These are phyloP conservation scores for Enteromius afrohamiltoni DNA, from an alignment of 2,797 vertebrate genomes.

Conservation along the genomic window DNA sequence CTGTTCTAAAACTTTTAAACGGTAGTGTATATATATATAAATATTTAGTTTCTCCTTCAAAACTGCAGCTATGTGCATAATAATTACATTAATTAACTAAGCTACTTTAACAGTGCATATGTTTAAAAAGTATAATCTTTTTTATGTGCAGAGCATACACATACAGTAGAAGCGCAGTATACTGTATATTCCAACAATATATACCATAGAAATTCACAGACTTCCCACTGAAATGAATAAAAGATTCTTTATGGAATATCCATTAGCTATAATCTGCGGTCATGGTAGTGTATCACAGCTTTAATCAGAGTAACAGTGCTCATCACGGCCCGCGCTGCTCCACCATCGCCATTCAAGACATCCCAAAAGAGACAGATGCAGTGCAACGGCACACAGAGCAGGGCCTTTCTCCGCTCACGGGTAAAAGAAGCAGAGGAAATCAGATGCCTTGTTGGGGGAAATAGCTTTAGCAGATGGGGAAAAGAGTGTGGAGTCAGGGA, in stretches of 20 bases:
- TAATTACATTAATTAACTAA: background rate
- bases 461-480: slow-evolving; percentile 92
- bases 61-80: background rate
- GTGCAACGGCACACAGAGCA: slow-evolving; percentile 58
- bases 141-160: background rate
- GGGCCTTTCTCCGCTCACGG: slow-evolving; percentile 67
- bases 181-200: background rate
- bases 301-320: slow-evolving; percentile 20
- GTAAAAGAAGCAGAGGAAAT: slow-evolving; percentile 85
- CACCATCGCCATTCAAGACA: background rate
- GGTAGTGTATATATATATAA: no score
- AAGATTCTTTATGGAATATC: background rate
- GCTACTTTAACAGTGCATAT: background rate
- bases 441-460: slow-evolving; percentile 91
- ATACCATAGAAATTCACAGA: background rate
- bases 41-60: background rate
- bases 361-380: slow-evolving; percentile 46
- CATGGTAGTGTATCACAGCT: background rate
- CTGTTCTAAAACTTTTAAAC: no score
- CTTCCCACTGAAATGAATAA: background rate
- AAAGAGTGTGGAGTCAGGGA: slow-evolving; percentile 59
- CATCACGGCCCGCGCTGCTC: background rate
- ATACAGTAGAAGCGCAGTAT: background rate
- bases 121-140: background rate
- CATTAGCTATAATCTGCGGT: slow-evolving; percentile 1